Evolutionary conservation across 2,888 invertebrate species (phyloP).

Genomic region (Hypselothyrea guttata): DNA sequence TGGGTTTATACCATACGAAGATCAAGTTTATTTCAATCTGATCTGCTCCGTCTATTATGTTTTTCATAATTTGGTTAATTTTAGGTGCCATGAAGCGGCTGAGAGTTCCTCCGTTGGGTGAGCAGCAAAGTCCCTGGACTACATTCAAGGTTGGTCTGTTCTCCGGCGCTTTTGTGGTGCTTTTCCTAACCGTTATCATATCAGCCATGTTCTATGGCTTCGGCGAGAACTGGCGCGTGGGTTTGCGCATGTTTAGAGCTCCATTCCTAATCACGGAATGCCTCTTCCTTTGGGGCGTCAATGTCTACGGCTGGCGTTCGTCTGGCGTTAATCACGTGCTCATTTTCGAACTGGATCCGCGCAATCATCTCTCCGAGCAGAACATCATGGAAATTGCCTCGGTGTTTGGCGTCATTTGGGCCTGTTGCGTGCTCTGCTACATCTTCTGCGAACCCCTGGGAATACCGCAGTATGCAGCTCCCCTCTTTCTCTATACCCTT

Average conservation of each 20-base stretch:
- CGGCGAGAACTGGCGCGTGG: constrained; percentile 86
- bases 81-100: constrained; percentile 91
- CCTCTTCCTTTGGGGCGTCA: constrained; percentile 90
- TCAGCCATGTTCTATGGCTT: constrained; percentile 84
- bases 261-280: constrained; percentile 90
- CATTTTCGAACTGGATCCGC: constrained; percentile 91
- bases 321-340: constrained; percentile 93
- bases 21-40: too few species aligned
- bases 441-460: constrained; percentile 86
- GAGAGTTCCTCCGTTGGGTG: constrained; percentile 92
- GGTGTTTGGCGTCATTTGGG: constrained; percentile 90
- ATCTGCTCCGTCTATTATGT: too few species aligned
- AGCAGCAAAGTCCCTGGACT: constrained; percentile 91
- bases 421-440: constrained; percentile 86
- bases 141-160: constrained; percentile 93
- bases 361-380: constrained; percentile 89
- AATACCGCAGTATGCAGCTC: constrained; percentile 90
- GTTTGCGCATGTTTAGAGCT: constrained; percentile 90
- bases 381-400: constrained; percentile 90
- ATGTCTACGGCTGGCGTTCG: constrained; percentile 91
- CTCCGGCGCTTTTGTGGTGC: constrained; percentile 90
- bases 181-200: constrained; percentile 88
- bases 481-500: constrained; percentile 87
- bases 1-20: too few species aligned
- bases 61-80: not conserved